Base-by-base conservation (phyloP, 1,140 invertebrate genomes). In the Drosophila serrata region DNA sequence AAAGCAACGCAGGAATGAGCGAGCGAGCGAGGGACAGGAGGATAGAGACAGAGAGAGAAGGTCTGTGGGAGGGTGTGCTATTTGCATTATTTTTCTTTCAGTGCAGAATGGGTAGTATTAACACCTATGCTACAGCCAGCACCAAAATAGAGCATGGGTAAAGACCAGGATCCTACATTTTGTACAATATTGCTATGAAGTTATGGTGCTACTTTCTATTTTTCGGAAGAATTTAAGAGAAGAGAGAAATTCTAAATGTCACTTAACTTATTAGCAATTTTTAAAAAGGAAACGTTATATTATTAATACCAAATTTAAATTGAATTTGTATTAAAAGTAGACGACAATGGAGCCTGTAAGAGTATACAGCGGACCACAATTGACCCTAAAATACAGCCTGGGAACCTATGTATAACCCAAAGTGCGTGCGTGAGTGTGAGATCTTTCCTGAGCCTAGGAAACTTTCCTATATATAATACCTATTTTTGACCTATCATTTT, bases 1-100 rank as follows among this genome's bases (percentile, higher is more conserved):
- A 87, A 90, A 80, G 75, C 82, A 64, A 80, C 82, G 59, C 75
- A 60, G 75, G 65, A 76, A 62, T 65, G 61, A 65, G 62, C 57
- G 46, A 64, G 43, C 8, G 33, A 29, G 49, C 15, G 37, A 45
- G 11, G 27, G 51, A 35, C 19, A 51, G 49, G 35, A n/a, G n/a
- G 45, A 46, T 19, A 39, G 40, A 49, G 53, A n/a, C 22, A 33
- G 40, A 27, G 48, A 49, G n/a, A 31, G 17, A 17, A 17, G 48
- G 42, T 22, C 15, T 64, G 35, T 7, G 22, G 27, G 19, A 12
- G 12, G 17, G 57, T 43, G 42, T 17, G 29, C 5, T 22, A 22
- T 67, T 22, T 24, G 9, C 53, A n/a, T 24, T 12, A n/a, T 59
- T 37, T 64, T 65, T 35, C 33, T 53, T 42, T 45, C 17, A 72